Conservation (phyloP, 2,888 invertebrate species). For the Diaprepes abbreviatus region DNA sequence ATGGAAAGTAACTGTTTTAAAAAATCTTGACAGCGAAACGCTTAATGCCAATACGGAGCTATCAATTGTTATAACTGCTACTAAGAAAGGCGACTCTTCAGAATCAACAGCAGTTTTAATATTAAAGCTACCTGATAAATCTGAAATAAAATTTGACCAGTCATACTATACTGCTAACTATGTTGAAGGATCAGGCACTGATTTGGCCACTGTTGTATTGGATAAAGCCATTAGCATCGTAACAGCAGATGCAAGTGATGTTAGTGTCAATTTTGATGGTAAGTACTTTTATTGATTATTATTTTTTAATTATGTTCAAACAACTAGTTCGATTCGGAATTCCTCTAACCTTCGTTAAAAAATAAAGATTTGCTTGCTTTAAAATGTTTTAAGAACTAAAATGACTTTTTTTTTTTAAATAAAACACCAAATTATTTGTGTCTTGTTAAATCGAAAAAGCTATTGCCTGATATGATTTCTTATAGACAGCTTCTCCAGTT, state of each 20-base stretch:
- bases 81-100: slow-evolving; percentile 8
- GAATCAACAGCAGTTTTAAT: slow-evolving; percentile 34
- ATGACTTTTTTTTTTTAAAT: too few species aligned
- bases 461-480: too few species aligned
- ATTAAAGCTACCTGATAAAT: slow-evolving; percentile 40
- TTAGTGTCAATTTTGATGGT: slow-evolving; percentile 39
- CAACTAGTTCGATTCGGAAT: too few species aligned
- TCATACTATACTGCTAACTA: slow-evolving; percentile 47
- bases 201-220: slow-evolving; percentile 25
- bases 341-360: too few species aligned
- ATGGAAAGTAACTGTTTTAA: slow-evolving; percentile 8
- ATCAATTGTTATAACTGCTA: slow-evolving; percentile 39
- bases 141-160: slow-evolving; percentile 40
- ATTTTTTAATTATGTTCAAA: too few species aligned
- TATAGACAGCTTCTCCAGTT: too few species aligned
- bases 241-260: slow-evolving; percentile 24
- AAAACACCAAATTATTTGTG: too few species aligned
- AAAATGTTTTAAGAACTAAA: too few species aligned
- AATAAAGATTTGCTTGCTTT: too few species aligned
- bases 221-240: slow-evolving; percentile 34
- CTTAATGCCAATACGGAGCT: slow-evolving; percentile 13
- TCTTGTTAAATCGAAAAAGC: too few species aligned
- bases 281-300: background rate
- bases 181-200: slow-evolving; percentile 2
- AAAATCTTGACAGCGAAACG: background rate